A percentile compares a stretch with the other conserved stretches of the same genome.
Conservation (phyloP, 53 echinoderm and acorn worm species). For the Paelopatides confundens region DNA sequence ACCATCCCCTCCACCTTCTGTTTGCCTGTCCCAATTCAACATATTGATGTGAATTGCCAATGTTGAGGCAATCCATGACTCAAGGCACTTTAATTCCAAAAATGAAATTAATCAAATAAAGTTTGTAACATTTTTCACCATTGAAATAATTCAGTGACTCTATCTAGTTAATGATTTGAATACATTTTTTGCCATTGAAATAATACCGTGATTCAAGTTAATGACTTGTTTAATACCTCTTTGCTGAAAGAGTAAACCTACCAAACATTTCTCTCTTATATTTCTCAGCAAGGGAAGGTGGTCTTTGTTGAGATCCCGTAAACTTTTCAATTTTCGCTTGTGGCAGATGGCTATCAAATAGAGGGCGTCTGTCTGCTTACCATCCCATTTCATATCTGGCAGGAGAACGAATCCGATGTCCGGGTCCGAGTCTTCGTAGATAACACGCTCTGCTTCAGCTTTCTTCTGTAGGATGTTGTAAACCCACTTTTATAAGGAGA, state of each 20-base stretch:
- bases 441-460: constrained; percentile 84
- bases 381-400: constrained; percentile 99
- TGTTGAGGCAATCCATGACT: too few species aligned
- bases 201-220: too few species aligned
- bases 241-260: not conserved
- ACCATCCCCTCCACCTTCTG: too few species aligned
- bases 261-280: constrained; percentile 85
- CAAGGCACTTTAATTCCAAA: too few species aligned
- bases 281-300: constrained; percentile 92
- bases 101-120: too few species aligned
- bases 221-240: too few species aligned
- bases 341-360: constrained; percentile 90
- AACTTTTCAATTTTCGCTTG: constrained; percentile 72
- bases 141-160: too few species aligned
- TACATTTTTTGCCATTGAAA: too few species aligned
- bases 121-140: too few species aligned
- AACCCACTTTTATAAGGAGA: constrained; percentile 77
- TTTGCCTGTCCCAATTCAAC: too few species aligned
- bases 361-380: constrained; percentile 74
- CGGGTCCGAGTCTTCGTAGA: constrained; percentile 84
- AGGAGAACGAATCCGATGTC: constrained; percentile 86
- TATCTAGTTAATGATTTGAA: too few species aligned
- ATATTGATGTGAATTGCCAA: too few species aligned
- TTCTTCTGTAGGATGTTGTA: constrained; percentile 96
- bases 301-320: constrained; percentile 73